phyloP scores from a whole-genome alignment of 1,140 invertebrate genomes.

The Drosophila nigromelanica region DNA sequence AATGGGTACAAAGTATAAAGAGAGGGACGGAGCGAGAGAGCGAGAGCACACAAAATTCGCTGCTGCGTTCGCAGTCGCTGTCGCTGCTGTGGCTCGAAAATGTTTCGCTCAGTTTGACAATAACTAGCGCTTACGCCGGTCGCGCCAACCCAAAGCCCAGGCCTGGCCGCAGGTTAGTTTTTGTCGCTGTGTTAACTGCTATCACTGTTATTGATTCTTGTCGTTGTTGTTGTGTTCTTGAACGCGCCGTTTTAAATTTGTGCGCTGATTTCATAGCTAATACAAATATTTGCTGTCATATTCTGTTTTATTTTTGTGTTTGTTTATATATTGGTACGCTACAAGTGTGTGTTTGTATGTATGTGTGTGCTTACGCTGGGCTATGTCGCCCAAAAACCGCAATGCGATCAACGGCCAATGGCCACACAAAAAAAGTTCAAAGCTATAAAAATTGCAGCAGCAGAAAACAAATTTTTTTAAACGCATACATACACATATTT shows the following conservation, averaged over 20 bases:
- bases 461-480: constrained; percentile 2
- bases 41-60: background rate
- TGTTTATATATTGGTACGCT: constrained; percentile 14
- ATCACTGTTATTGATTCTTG: constrained; percentile 12
- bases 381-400: constrained; percentile 35
- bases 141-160: constrained; percentile 39
- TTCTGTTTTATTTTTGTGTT: constrained; percentile 17
- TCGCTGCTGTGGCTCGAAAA: constrained; percentile 21
- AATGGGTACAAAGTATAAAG: too few species aligned
- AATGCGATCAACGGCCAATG: constrained; percentile 19
- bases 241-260: constrained; percentile 43
- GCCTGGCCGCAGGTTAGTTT: constrained; percentile 37
- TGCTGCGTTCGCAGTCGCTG: constrained; percentile 4
- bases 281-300: constrained; percentile 48
- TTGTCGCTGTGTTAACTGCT: constrained; percentile 18
- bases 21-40: background rate
- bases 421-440: constrained; percentile 62
- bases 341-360: constrained; percentile 4
- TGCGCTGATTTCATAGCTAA: constrained; percentile 67
- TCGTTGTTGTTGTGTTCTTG: constrained; percentile 17
- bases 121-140: constrained; percentile 78
- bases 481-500: background rate
- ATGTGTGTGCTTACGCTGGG: constrained; percentile 16
- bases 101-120: constrained; percentile 75
- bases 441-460: constrained; percentile 64